These are phyloP conservation scores for Atractosteus spatula DNA, from an alignment of 2,113 vertebrate species.

Conservation along the genomic window DNA sequence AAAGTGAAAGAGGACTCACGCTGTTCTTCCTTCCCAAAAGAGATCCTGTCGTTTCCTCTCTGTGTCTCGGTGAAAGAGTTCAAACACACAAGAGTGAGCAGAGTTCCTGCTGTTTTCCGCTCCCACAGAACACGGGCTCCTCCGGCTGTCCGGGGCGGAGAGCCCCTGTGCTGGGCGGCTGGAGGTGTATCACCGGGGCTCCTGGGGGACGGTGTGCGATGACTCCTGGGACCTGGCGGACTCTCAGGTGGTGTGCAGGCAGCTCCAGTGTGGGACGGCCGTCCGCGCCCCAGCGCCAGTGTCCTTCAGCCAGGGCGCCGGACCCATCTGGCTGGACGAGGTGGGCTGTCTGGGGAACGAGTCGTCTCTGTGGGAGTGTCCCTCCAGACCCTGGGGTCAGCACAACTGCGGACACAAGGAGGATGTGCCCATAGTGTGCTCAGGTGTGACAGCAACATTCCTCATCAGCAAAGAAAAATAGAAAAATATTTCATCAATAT, in stretches of 20 bases:
- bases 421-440: conserved; percentile 48
- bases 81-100: too few species aligned
- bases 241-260: conserved; percentile 5
- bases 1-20: too few species aligned
- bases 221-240: conserved; percentile 9
- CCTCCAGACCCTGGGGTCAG: neutral
- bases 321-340: neutral
- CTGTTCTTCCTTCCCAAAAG: too few species aligned
- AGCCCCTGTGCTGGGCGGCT: neutral
- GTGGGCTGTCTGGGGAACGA: neutral
- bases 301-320: neutral
- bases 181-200: neutral
- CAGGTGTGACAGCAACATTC: conserved; percentile 25
- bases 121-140: too few species aligned
- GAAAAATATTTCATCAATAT: too few species aligned
- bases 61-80: too few species aligned
- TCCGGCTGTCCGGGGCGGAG: too few species aligned
- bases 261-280: conserved; percentile 2
- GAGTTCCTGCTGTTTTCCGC: too few species aligned
- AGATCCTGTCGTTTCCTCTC: too few species aligned
- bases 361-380: conserved; percentile 17
- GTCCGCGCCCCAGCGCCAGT: neutral
- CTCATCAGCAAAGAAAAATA: neutral
- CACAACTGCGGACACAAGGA: conserved; percentile 1
- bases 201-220: conserved; percentile 5